phyloP scores from a whole-genome alignment of 2,888 invertebrate species.

The Leptothorax acervorum region DNA sequence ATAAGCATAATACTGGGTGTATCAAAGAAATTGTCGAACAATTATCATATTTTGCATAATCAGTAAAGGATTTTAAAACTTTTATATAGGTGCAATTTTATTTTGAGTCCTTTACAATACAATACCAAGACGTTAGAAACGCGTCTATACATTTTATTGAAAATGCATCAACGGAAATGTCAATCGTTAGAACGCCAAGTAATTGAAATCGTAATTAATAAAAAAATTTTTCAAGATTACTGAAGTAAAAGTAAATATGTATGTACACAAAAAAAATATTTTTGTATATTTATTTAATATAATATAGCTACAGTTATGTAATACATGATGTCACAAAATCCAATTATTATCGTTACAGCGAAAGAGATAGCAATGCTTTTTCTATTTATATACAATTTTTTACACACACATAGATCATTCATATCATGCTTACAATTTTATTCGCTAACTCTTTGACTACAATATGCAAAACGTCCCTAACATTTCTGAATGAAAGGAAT shows the following conservation, averaged over 20 bases:
- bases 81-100: background rate
- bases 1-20: background rate
- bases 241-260: background rate
- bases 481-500: background rate
- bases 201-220: background rate
- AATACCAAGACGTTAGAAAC: background rate
- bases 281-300: slow-evolving; percentile 61
- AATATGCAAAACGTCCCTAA: background rate
- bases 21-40: background rate
- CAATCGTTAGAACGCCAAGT: background rate
- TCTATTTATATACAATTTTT: slow-evolving; percentile 51
- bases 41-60: background rate
- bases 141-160: background rate
- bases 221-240: background rate
- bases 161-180: background rate
- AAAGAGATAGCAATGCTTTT: slow-evolving; percentile 52
- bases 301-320: slow-evolving; percentile 60
- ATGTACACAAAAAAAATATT: background rate
- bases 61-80: background rate
- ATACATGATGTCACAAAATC: slow-evolving; percentile 52
- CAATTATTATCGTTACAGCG: slow-evolving; percentile 48
- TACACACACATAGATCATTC: slow-evolving; percentile 27
- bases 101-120: background rate
- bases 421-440: slow-evolving; percentile 27
- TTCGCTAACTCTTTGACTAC: background rate